Evolutionary conservation across 2,888 invertebrate genomes (phyloP).

Genomic region (Atherix ibis): DNA sequence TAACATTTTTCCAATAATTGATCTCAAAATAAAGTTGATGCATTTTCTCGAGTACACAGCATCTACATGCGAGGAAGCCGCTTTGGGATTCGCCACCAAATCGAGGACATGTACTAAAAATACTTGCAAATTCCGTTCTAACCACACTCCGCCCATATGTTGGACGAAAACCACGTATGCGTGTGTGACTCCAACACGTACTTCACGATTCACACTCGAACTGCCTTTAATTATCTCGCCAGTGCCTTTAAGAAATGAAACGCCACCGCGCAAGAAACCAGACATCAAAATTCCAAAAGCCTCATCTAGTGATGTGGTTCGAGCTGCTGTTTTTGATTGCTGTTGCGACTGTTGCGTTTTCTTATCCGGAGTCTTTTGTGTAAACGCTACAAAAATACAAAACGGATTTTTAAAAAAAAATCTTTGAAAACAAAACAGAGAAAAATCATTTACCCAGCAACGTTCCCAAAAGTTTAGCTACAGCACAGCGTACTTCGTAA

Average conservation of each 20-base stretch:
- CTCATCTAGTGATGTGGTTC: slow-evolving; percentile 71
- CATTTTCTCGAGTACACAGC: slow-evolving; percentile 96
- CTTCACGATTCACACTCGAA: slow-evolving; percentile 85
- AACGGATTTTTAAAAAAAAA: neutral
- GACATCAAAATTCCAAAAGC: slow-evolving; percentile 80
- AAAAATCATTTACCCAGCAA: slow-evolving; percentile 44
- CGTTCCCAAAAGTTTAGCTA: slow-evolving; percentile 81
- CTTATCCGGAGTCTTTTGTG: slow-evolving; percentile 51
- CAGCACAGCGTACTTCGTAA: slow-evolving; percentile 81
- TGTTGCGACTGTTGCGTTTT: slow-evolving; percentile 16
- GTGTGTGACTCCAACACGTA: slow-evolving; percentile 93
- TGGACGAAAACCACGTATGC: slow-evolving; percentile 92
- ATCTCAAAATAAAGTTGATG: slow-evolving; percentile 84
- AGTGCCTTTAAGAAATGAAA: slow-evolving; percentile 82
- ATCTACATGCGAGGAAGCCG: slow-evolving; percentile 91
- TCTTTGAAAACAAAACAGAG: neutral
- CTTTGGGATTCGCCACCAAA: slow-evolving; percentile 87
- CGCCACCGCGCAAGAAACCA: slow-evolving; percentile 87
- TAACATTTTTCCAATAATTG: slow-evolving; percentile 82
- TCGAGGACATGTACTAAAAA: slow-evolving; percentile 84
- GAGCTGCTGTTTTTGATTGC: slow-evolving; percentile 9
- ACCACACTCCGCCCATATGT: slow-evolving; percentile 85
- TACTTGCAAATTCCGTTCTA: slow-evolving; percentile 77
- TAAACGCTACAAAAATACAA: slow-evolving; percentile 35
- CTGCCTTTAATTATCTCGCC: slow-evolving; percentile 93